phyloP scores from a whole-genome alignment of 2,888 invertebrate species.

The Eupithecia exiguata region DNA sequence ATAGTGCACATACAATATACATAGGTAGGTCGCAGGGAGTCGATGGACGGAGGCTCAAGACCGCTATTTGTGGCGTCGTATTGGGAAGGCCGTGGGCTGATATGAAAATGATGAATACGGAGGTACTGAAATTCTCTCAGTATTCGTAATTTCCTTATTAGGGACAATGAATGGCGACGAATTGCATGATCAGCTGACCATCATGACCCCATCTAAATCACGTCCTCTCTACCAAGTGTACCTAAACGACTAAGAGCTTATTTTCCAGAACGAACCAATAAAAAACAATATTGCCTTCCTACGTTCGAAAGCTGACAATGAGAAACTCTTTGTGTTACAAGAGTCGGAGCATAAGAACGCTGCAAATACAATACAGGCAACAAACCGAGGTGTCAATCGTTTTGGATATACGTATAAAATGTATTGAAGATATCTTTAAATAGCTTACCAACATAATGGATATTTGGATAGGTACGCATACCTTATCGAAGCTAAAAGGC shows the following conservation, averaged over 20 bases:
- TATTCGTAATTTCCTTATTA: too few species aligned
- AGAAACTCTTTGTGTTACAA: slow-evolving; percentile 5
- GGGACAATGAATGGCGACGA: too few species aligned
- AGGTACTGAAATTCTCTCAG: too few species aligned
- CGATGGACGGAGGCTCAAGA: too few species aligned
- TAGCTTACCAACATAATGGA: slow-evolving; percentile 12
- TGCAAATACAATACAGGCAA: slow-evolving; percentile 18
- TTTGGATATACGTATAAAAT: slow-evolving; percentile 2
- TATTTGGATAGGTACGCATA: background rate
- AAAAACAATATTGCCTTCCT: background rate
- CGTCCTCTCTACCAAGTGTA: background rate
- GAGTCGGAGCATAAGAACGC: background rate
- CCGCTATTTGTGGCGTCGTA: too few species aligned
- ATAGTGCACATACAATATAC: background rate
- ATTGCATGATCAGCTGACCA: too few species aligned
- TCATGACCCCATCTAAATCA: too few species aligned
- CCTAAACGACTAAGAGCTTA: background rate
- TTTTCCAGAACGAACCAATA: background rate
- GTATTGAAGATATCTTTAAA: background rate
- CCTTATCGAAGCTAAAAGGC: background rate
- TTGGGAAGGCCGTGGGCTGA: too few species aligned
- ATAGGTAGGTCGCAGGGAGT: too few species aligned
- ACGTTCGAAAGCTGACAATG: background rate
- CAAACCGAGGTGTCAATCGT: slow-evolving; percentile 16
- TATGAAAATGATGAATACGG: too few species aligned